Base-by-base conservation (phyloP, 2,797 vertebrate genomes). In the Yasuhikotakia modesta region DNA sequence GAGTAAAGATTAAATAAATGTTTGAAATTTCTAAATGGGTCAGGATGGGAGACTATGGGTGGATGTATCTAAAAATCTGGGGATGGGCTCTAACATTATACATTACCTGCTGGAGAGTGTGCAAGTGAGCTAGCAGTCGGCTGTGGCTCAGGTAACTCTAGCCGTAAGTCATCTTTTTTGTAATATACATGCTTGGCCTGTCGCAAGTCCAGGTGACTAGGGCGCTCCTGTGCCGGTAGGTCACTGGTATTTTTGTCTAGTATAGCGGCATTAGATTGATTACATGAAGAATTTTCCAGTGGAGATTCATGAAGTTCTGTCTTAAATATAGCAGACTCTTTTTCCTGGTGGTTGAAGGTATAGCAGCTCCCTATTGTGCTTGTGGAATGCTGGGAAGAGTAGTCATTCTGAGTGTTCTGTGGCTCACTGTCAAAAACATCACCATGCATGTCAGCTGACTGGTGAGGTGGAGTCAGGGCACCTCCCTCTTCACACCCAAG, bases 41-140 rank as follows among this genome's bases (percentile, higher is more conserved):
- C 78, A 81, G 74, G 77, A 83, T 84, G 60, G 45, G 21, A 75
- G 75, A 70, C 64, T 48, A 68, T 50, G 65, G 61, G 66, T 70
- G 60, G 5, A 73, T 68, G 22, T 63, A 57, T 75, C 60, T 63
- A 8, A 68, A 58, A 24, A 24, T 85, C 83, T 81, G 69, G 86
- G 83, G 82, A 80, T 89, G 87, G 86, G 86, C 90, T 87, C 85
- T 70, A 84, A 87, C 87, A 91, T 95, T 94, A 96, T 99, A 98
- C 96, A 87, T 99, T 99, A 99, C 98, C 98, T 99, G 96, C 89
- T 92, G 95, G 94, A 91, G 97, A 93, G 91, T 91, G 94, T 89
- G 94, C 92, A 87, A 94, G 89, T 87, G 94, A 92, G 91, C 86
- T 92, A 81, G 93, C 93, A 93, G 89, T 92, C 90, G 90, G 89